Evolutionary conservation across 2,113 vertebrate genomes (phyloP), one percentile per base, ranked within the genome.

Genomic region (Meles meles): DNA sequence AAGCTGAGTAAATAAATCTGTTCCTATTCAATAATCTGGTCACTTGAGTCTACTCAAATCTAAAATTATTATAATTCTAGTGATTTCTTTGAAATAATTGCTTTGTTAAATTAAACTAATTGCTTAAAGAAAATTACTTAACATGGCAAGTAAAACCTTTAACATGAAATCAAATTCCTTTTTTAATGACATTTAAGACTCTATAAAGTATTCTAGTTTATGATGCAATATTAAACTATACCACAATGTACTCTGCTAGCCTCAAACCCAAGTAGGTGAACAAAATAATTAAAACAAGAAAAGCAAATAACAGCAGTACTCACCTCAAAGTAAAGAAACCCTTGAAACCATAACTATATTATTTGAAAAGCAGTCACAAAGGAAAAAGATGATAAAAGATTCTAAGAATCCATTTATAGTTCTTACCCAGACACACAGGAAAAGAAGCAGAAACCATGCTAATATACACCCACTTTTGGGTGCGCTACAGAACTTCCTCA

Each of bases 11-110:
- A 98, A 97, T 96, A 84, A 98, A 81, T 5, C 0, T 11, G 0
- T 59, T 72, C 63, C 98, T 97, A 92, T 97, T 94, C 83, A 96
- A 97, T 98, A 90, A 90, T 96, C n/a, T 77, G 20, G 34, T 93
- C 77, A 87, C 7, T 86, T 88, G 44, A 97, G 63, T 97, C 57
- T 94, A 93, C 87, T 90, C 72, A 77, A 86, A 79, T 44, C 77
- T 98, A 72, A 55, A 98, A 96, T 72, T 71, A 94, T 92, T n/a
- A 15, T 20, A 93, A 65, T 96, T 79, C 61, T 97, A 93, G 96
- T 65, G 47, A 95, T 92, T 90, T 85, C 31, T 18, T 91, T 81
- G 87, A 97, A 84, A 88, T 49, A 90, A 94, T 90, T 94, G 10
- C 57, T 80, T 93, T 92, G 6, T 84, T 96, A 96, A 92, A 92